phyloP scores from a whole-genome alignment of 2,888 invertebrate species.

The Miltochrista miniata region DNA sequence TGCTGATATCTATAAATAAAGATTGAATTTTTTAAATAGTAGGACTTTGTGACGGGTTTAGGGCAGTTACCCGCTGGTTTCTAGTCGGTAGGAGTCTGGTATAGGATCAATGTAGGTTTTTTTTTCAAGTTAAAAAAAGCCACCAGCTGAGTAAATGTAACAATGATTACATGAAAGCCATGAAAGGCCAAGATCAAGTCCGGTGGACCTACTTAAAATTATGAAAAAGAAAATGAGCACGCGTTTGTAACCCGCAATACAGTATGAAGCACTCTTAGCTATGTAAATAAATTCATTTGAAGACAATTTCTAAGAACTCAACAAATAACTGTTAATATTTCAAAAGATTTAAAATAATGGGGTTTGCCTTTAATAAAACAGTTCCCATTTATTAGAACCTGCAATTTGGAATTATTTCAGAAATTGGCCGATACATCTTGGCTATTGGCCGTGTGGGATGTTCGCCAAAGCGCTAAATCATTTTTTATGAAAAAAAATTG shows the following conservation, averaged over 20 bases:
- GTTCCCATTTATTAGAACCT: slow-evolving; percentile 27
- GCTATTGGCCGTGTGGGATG: slow-evolving; percentile 31
- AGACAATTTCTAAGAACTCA: not conserved
- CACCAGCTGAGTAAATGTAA: no score
- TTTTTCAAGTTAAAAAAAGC: no score
- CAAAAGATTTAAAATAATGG: slow-evolving; percentile 13
- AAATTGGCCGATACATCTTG: slow-evolving; percentile 38
- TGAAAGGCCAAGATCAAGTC: no score
- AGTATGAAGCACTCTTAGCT: not conserved
- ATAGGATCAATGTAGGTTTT: no score
- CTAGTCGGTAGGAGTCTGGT: no score
- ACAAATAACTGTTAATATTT: slow-evolving; percentile 1
- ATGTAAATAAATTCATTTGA: not conserved
- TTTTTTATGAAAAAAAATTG: slow-evolving; percentile 15
- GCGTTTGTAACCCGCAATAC: not conserved
- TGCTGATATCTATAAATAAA: no score
- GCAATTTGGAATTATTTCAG: slow-evolving; percentile 23
- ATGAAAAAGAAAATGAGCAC: no score
- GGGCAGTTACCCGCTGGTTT: no score
- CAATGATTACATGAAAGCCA: no score
- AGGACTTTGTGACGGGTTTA: no score
- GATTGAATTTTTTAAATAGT: no score
- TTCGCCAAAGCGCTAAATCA: slow-evolving; percentile 37
- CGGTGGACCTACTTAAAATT: no score
- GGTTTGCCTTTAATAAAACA: slow-evolving; percentile 14